Base-by-base conservation (phyloP, 1,140 invertebrate species). In the Drosophila ogumai region DNA sequence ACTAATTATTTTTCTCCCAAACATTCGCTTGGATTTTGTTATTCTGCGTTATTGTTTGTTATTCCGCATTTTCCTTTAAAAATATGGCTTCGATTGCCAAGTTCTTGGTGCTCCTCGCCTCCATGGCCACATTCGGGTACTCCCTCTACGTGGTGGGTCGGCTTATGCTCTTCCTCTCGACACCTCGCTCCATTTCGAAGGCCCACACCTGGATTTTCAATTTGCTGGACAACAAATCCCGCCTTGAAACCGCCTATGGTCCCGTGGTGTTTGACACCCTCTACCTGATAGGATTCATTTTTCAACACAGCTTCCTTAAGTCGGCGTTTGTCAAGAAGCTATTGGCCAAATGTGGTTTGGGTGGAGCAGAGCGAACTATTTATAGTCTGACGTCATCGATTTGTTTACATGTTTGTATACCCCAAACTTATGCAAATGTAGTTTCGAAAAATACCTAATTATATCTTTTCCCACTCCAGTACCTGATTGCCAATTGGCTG, bases 251-350 rank as follows among this genome's bases (percentile, higher is more conserved):
- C 15, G 79, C 90, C 7, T 92, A 90, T 76, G 85, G 85, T 9
- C 82, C 92, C 1, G 77, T 94, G n/a, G 50, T 94, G 5, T 71
- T 88, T 32, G 86, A 94, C 66, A 91, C 90, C 1, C 84, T 91
- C n/a, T 92, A 94, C 12, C 15, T 94, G 19, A 92, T 93, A 57
- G 75, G 80, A 12, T 94, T 94, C 58, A 93, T 94, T 44, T 79
- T 94, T 0, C 94, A 94, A 75, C 94, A 94, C 54, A 93, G 94
- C 43, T 63, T 93, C 3, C 93, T 94, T 92, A 93, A 93, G 38
- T 93, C 77, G 78, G 72, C 92, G 6, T 41, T 90, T 15, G 60
- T 94, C 1, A 94, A 94, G 69, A 73, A 90, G 44, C 47, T 56
- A 91, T 91, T 76, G 59, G 69, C 46, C 92, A 92, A 78, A 57